Evolutionary conservation across 2,113 vertebrate genomes (phyloP), one percentile per base, ranked within the genome.

Genomic region (Xiphophorus couchianus): DNA sequence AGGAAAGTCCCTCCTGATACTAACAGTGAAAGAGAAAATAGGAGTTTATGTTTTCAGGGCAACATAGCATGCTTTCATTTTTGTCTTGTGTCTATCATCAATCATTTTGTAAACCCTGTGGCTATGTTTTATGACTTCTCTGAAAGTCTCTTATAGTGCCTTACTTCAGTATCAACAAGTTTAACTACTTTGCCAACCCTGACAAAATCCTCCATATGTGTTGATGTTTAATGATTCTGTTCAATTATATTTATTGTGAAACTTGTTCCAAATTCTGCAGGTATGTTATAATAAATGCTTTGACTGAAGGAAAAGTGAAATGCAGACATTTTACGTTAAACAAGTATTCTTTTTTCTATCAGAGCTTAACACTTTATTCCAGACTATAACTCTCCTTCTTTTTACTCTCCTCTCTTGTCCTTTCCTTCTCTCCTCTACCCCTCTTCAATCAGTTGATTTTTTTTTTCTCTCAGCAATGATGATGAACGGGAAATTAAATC

Each of bases 401-500:
- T 42, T 58, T 8, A n/a, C 51, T 58, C 51, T n/a, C 51, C 51
- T 58, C 17, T 58, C 51, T n/a, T 58, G 51, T 70, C 33, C 51
- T 72, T 62, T 73, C 33, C 29, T 69, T 74, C 27, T 22, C 48
- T 66, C 29, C 33, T 62, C 96, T 96, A 95, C 94, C 75, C 81
- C 91, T 76, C 87, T 95, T 96, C 96, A 96, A 96, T 96, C 85
- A 91, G 88, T 79, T 83, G 93, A 96, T 89, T 95, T 92, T 96
- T 54, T 54, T 89, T 95, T 92, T 93, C 87, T 88, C 93, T 90
- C 91, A 89, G 91, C 93, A 93, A 93, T 95, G 95, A 95, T 96
- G 90, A 93, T 95, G 92, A 91, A 93, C 92, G 89, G 94, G 95
- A 95, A 97, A 96, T 96, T 94, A 96, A 96, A 95, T 95, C 93